A percentile compares a stretch with the other conserved stretches of the same genome.
Conservation (phyloP, 2,888 invertebrate genomes). For the Drosophila nigritarsus region DNA sequence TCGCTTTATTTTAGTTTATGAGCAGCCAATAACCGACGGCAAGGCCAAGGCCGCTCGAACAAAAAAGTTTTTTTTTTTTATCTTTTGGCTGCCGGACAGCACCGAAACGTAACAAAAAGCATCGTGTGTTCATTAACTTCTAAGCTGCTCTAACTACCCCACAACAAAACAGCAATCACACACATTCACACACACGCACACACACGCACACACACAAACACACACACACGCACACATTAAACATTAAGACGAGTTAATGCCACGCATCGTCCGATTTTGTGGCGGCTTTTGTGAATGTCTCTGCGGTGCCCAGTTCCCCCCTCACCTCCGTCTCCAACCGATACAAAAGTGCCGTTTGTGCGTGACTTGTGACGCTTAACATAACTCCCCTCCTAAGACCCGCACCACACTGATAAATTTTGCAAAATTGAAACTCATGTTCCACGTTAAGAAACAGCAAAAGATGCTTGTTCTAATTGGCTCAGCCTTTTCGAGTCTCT, state of each 20-base stretch:
- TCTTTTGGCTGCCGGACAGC: slow-evolving; percentile 22
- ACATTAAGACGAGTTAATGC: slow-evolving; percentile 61
- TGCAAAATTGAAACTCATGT: slow-evolving; percentile 64
- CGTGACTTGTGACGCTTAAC: slow-evolving; percentile 47
- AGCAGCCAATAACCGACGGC: slow-evolving; percentile 77
- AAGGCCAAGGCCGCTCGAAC: slow-evolving; percentile 74
- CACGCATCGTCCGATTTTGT: slow-evolving; percentile 65
- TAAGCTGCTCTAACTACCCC: slow-evolving; percentile 71
- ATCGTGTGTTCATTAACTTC: slow-evolving; percentile 70
- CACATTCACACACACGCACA: slow-evolving; percentile 5
- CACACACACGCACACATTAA: slow-evolving; percentile 4
- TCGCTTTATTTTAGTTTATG: slow-evolving; percentile 77
- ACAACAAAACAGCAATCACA: slow-evolving; percentile 28
- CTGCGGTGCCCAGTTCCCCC: not conserved
- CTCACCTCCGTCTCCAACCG: not conserved
- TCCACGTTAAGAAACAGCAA: slow-evolving; percentile 51
- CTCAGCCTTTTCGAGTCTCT: slow-evolving; percentile 28
- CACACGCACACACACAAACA: not conserved
- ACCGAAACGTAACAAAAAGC: slow-evolving; percentile 41
- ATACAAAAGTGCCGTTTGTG: slow-evolving; percentile 61
- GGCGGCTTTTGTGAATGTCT: slow-evolving; percentile 52
- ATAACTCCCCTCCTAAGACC: not conserved
- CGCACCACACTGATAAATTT: slow-evolving; percentile 2
- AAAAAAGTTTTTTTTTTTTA: slow-evolving; percentile 9
- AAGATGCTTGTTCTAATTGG: slow-evolving; percentile 61